Percentiles rank a stretch among this genome's conserved stretches.
These are phyloP conservation scores for Gadopsis marmoratus DNA, from an alignment of 2,797 vertebrate genomes.

Conservation along the genomic window DNA sequence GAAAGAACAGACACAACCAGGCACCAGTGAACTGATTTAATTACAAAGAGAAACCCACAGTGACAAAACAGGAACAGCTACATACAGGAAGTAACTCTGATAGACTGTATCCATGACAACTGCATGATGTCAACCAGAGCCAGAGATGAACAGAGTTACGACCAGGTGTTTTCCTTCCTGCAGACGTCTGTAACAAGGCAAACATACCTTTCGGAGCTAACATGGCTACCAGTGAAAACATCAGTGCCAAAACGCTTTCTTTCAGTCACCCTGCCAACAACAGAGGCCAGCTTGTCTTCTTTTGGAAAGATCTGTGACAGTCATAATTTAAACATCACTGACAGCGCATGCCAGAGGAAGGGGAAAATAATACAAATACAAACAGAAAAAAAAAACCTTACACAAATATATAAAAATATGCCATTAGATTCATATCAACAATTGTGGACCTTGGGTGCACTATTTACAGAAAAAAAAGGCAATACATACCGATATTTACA, in stretches of 20 bases:
- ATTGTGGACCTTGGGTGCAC: conserved; percentile 83
- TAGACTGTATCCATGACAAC: conserved; percentile 66
- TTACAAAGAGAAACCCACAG: conserved; percentile 89
- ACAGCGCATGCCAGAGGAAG: conserved; percentile 65
- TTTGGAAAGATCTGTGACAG: conserved; percentile 67
- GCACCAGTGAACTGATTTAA: conserved; percentile 90
- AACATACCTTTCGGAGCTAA: conserved; percentile 22
- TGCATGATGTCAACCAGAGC: conserved; percentile 55
- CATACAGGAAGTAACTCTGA: conserved; percentile 78
- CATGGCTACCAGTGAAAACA: conserved; percentile 36
- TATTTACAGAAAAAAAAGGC: conserved; percentile 89
- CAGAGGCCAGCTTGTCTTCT: conserved; percentile 47
- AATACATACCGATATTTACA: conserved; percentile 88
- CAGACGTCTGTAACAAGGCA: conserved; percentile 39
- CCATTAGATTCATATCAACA: conserved; percentile 90
- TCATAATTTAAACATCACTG: conserved; percentile 83
- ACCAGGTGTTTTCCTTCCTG: conserved; percentile 27
- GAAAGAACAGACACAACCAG: conserved; percentile 50
- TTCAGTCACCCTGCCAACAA: conserved; percentile 26
- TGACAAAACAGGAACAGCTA: conserved; percentile 85
- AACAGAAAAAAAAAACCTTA: conserved; percentile 76
- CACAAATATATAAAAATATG: conserved; percentile 93
- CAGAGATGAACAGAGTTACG: conserved; percentile 23
- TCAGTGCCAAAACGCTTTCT: conserved; percentile 16
- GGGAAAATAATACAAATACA: conserved; percentile 38